A percentile compares a stretch with the other conserved stretches of the same genome.
Evolutionary conservation across 2,797 vertebrate species (phyloP).

Genomic region (Rachycentron canadum): DNA sequence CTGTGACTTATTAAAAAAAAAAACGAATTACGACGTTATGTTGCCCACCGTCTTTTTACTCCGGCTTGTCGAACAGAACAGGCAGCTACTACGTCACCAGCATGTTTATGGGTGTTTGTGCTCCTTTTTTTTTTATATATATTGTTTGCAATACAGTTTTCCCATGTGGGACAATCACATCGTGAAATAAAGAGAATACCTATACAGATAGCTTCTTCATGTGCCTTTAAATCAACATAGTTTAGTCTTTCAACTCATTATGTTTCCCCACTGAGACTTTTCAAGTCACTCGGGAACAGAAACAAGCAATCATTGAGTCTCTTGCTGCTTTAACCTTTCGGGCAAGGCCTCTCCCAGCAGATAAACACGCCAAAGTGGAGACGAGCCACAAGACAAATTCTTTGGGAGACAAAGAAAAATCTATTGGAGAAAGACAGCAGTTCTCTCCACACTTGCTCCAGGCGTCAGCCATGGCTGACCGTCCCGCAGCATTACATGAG

Average conservation of each 20-base stretch:
- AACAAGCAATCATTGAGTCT: constrained; percentile 13
- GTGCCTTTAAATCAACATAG: constrained; percentile 15
- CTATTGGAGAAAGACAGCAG: constrained; percentile 18
- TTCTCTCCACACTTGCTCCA: background rate
- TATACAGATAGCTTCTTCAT: background rate
- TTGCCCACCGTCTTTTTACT: too few species aligned
- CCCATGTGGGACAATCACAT: background rate
- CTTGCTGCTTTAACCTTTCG: constrained; percentile 9
- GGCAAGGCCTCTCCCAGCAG: background rate
- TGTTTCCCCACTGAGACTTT: background rate
- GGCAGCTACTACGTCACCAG: too few species aligned
- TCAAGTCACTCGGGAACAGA: background rate
- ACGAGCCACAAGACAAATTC: constrained; percentile 12
- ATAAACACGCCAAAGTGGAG: background rate
- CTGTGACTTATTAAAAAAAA: too few species aligned
- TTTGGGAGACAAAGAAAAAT: constrained; percentile 31
- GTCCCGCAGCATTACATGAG: constrained; percentile 20
- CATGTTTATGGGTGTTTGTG: background rate
- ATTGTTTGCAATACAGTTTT: background rate
- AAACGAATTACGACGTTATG: too few species aligned
- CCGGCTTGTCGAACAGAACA: too few species aligned
- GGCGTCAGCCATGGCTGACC: constrained; percentile 15
- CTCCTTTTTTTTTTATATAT: background rate
- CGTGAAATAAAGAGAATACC: background rate
- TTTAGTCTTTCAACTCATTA: constrained; percentile 13